Evolutionary conservation across 2,888 invertebrate species (phyloP).

Genomic region (Megastigmus dorsalis): DNA sequence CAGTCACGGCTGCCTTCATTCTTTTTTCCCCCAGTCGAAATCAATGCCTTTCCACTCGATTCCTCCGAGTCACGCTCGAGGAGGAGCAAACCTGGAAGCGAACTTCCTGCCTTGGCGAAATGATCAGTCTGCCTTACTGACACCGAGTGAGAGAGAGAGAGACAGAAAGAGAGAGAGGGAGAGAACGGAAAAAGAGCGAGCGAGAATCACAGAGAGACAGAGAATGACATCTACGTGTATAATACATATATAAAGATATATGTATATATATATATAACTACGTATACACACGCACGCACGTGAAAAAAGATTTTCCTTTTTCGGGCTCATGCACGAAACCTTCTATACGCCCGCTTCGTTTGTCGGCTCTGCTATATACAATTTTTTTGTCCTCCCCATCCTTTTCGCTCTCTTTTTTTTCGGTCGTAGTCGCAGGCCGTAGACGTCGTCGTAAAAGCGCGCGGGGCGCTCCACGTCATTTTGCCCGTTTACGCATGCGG

Average conservation of each 20-base stretch:
- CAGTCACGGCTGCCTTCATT: neutral
- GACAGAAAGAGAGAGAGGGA: neutral
- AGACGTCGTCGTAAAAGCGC: constrained; percentile 17
- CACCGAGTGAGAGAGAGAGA: constrained; percentile 14
- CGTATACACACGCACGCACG: neutral
- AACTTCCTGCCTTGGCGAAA: constrained; percentile 38
- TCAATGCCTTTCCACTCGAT: constrained; percentile 50
- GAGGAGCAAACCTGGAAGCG: constrained; percentile 36
- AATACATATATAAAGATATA: too few species aligned
- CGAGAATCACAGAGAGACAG: neutral
- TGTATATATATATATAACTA: too few species aligned
- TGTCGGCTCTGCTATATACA: constrained; percentile 2
- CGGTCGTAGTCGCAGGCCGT: neutral
- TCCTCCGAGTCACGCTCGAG: constrained; percentile 45
- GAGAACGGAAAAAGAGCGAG: neutral
- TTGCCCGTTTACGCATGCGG: constrained; percentile 38
- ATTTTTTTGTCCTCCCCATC: constrained; percentile 1
- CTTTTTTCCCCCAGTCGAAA: constrained; percentile 25
- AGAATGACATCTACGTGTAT: too few species aligned
- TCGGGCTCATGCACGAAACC: constrained; percentile 41
- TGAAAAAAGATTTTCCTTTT: too few species aligned
- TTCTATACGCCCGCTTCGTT: constrained; percentile 14
- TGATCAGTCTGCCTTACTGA: constrained; percentile 41
- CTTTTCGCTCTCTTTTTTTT: neutral
- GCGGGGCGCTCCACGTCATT: constrained; percentile 26